Evolutionary conservation across 1,140 invertebrate species (phyloP).

Genomic region (Drosophila insularis): DNA sequence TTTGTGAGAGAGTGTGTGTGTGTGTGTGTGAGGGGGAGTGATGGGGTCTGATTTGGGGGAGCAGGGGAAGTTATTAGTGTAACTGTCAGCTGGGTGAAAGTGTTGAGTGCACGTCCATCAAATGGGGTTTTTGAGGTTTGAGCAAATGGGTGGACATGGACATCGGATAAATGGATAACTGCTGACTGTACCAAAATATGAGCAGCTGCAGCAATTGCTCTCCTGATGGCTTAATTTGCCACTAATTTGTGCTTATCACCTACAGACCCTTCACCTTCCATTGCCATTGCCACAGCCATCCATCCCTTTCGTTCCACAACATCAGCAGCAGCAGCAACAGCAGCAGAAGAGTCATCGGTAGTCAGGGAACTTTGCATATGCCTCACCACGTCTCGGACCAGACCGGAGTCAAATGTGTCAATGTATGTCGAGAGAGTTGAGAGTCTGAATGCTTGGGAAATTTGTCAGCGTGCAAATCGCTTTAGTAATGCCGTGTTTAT

Average conservation of each 20-base stretch:
- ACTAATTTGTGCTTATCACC: conserved; percentile 73
- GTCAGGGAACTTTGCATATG: conserved; percentile 33
- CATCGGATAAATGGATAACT: not conserved
- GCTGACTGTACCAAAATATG: conserved; percentile 39
- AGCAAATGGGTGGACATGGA: not conserved
- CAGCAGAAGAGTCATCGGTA: conserved; percentile 3
- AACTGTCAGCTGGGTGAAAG: conserved; percentile 72
- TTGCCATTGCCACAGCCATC: not conserved
- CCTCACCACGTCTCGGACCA: conserved; percentile 40
- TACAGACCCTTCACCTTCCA: conserved; percentile 14
- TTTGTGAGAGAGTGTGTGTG: too few relatives aligned
- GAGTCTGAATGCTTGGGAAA: conserved; percentile 6
- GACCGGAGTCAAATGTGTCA: not conserved
- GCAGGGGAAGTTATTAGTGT: conserved; percentile 63
- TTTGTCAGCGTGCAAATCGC: conserved; percentile 62
- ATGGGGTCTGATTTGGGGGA: not conserved
- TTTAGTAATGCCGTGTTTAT: conserved; percentile 67
- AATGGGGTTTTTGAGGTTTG: conserved; percentile 54
- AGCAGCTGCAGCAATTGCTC: conserved; percentile 53
- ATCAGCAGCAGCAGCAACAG: conserved; percentile 8
- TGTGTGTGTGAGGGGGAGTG: too few relatives aligned
- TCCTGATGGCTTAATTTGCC: conserved; percentile 73
- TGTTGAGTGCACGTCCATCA: conserved; percentile 77
- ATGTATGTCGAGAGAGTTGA: not conserved
- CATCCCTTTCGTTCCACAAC: not conserved